Percentiles rank a stretch among this genome's conserved stretches.
Evolutionary conservation across 2,113 vertebrate species (phyloP).

Genomic region (Melanerpes aurifrons): DNA sequence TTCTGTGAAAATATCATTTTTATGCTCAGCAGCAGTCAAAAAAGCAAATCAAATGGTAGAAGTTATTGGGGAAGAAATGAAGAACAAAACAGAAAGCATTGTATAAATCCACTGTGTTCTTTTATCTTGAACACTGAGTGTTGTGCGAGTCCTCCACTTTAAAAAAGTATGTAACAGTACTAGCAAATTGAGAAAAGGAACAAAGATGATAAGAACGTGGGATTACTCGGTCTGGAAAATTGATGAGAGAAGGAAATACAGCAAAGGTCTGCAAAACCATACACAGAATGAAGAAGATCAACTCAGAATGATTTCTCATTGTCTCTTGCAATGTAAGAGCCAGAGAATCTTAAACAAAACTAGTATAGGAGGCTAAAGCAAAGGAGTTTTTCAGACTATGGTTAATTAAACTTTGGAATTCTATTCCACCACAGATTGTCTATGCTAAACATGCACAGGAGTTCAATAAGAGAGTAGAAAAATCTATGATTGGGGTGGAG

Average conservation of each 20-base stretch:
- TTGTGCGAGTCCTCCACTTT: background rate
- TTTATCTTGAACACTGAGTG: background rate
- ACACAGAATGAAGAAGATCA: background rate
- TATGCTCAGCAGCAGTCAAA: background rate
- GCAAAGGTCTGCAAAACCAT: background rate
- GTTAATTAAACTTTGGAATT: slow-evolving; percentile 19
- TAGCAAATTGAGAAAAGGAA: background rate
- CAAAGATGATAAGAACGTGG: background rate
- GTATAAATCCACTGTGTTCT: background rate
- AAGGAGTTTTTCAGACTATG: background rate
- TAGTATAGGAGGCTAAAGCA: background rate
- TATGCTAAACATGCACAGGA: background rate
- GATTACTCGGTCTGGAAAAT: background rate
- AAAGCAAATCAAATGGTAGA: background rate
- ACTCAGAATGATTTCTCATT: background rate
- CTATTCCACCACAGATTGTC: background rate
- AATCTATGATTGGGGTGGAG: background rate
- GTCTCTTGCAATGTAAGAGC: background rate
- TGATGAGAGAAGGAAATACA: background rate
- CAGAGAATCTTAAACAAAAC: background rate
- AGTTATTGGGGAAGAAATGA: background rate
- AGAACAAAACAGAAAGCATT: background rate
- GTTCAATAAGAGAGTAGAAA: slow-evolving; percentile 17
- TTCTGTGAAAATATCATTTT: background rate
- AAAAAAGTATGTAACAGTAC: background rate